Evolutionary conservation across 2,113 vertebrate genomes (phyloP), one percentile per base, ranked within the genome.

Genomic region (Amblyornis subalaris): DNA sequence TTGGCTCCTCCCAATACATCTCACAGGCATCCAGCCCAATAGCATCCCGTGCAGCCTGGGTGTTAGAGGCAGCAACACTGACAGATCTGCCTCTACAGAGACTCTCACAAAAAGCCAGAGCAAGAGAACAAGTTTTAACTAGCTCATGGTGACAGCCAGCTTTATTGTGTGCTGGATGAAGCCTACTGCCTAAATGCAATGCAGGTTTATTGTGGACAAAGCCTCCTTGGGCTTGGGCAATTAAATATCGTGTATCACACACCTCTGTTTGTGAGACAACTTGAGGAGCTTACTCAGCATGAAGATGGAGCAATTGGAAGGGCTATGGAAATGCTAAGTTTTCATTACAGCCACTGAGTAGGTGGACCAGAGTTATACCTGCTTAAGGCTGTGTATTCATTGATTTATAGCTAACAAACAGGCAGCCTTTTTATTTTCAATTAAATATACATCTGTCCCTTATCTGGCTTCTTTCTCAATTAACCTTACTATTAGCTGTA

Each of bases 401-500:
- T 84, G 64, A 84, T 81, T 83, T 71, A 86, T 76, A 83, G 47
- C 60, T 53, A 76, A 70, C 47, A 87, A 93, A 81, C 36, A 86
- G 44, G 10, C 77, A 90, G 35, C 4, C 24, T 73, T 85, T 84
- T 82, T 61, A 50, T 85, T 93, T 93, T 91, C 47, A 36, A 57
- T 83, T 86, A 67, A 89, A 80, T 60, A 55, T 38, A 80, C 71
- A 87, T 73, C 71, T 93, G 89, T 73, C 60, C 53, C 19, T 92
- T 93, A 86, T 95, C 80, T 96, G 86, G 22, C 24, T 93, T 92
- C 64, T 92, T 42, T 81, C 36, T 69, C 50, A 67, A 71, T 81
- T 94, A 95, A 89, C 54, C 54, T 91, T 86, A 89, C 74, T 94
- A 92, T 77, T 48, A 74, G n/a, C 42, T 70, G 38, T 85, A 86